Evolutionary conservation across 2,113 vertebrate genomes (phyloP).

Genomic region (Aldabrachelys gigantea): DNA sequence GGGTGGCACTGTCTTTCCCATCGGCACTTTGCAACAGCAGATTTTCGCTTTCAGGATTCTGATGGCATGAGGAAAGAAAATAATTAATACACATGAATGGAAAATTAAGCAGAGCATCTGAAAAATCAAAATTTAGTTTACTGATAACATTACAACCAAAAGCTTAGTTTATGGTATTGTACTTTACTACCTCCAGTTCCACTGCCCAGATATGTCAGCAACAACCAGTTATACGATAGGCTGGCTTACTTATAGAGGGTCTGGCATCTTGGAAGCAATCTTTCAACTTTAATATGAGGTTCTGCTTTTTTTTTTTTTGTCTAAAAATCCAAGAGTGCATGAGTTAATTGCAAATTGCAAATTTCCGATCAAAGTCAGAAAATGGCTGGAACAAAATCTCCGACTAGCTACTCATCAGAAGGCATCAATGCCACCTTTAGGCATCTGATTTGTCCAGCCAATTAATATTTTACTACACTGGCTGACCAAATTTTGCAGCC

Average conservation of each 20-base stretch:
- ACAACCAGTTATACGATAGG: accelerated
- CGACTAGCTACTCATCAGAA: neutral
- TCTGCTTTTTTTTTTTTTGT: neutral
- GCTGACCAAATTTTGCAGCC: neutral
- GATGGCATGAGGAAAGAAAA: neutral
- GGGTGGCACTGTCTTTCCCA: neutral
- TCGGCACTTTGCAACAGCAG: accelerated
- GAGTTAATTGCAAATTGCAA: neutral
- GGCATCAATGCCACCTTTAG: neutral
- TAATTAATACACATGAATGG: accelerated
- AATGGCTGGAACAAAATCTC: neutral
- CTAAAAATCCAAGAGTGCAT: neutral
- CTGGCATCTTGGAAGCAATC: neutral
- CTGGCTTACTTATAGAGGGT: accelerated
- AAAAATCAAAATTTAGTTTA: accelerated
- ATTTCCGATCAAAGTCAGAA: neutral
- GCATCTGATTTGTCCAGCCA: neutral
- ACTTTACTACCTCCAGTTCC: neutral
- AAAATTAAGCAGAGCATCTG: neutral
- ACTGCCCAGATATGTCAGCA: neutral
- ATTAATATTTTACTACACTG: neutral
- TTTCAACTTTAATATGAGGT: neutral
- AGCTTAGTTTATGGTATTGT: neutral
- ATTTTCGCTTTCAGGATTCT: neutral
- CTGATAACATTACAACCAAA: neutral